A percentile compares a stretch with the other conserved stretches of the same genome.
Conservation (phyloP, 2,888 invertebrate species). For the Drosophila mulleri region DNA sequence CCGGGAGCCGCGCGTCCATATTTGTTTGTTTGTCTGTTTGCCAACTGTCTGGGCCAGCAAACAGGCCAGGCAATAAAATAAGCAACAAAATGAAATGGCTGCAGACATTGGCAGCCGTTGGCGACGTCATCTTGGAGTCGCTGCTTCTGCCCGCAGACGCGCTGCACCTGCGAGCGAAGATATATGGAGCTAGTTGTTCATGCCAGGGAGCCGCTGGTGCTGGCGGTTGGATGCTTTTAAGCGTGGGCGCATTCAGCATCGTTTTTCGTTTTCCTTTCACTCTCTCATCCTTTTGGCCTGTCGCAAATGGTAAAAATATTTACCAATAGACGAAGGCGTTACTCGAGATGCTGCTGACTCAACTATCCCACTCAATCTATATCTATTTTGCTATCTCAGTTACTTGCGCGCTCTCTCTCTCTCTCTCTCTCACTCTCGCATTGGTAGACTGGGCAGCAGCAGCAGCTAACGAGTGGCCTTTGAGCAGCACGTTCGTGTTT, state of each 20-base stretch:
- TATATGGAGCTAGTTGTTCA: slow-evolving; percentile 45
- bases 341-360: slow-evolving; percentile 54
- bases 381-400: slow-evolving; percentile 29
- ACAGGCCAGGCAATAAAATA: slow-evolving; percentile 72
- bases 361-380: slow-evolving; percentile 59
- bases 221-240: not conserved
- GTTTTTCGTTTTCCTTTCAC: slow-evolving; percentile 4
- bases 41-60: slow-evolving; percentile 57
- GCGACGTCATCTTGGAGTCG: slow-evolving; percentile 51
- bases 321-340: slow-evolving; percentile 62
- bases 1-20: slow-evolving; percentile 11
- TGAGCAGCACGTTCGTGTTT: slow-evolving; percentile 78
- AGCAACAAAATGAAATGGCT: slow-evolving; percentile 76
- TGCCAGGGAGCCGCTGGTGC: not conserved
- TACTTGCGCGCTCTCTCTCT: not conserved
- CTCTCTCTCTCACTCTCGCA: not conserved
- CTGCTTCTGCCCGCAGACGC: slow-evolving; percentile 2
- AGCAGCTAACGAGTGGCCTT: slow-evolving; percentile 75
- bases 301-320: slow-evolving; percentile 72
- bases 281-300: slow-evolving; percentile 29
- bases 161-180: slow-evolving; percentile 39
- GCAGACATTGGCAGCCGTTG: slow-evolving; percentile 61
- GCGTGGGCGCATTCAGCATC: slow-evolving; percentile 36
- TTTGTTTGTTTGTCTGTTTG: slow-evolving; percentile 42
- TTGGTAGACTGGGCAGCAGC: not conserved